Evolutionary conservation across 2,888 invertebrate species (phyloP), one percentile per base, ranked within the genome.

Genomic region (Diaprepes abbreviatus): DNA sequence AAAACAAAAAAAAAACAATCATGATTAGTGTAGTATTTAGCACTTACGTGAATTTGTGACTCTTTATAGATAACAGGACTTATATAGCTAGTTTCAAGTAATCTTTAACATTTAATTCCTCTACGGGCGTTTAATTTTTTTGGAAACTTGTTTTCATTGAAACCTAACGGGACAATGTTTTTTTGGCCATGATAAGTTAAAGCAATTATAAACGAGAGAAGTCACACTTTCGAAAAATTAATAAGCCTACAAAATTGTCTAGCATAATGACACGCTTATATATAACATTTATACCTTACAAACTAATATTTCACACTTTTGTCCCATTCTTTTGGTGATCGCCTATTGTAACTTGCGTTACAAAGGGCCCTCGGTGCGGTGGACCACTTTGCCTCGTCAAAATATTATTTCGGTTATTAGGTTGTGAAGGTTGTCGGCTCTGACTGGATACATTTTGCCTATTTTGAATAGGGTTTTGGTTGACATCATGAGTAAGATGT

Each of bases 271-370:
- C 10, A 54, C 31, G 31, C n/a, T 19, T n/a, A 50, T 19, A 19
- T 50, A 16, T n/a, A 45, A 6, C 14, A n/a, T n/a, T n/a, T 10
- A 40, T 35, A 28, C 28, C 31, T 21, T 19, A 31, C 7, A 3
- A 60, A n/a, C 63, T 63, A 63, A 63, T 57, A 64, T 55, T 64
- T 71, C 63, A 84, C 65, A 84, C 84, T 79, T 83, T 83, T 50
- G 84, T 84, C 72, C 84, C 84, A 67, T 82, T 82, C 66, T 83
- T 81, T 74, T 80, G 77, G 67, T 86, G 85, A 70, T 88, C 88
- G 3, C 88, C 86, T 72, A 89, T 89, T 48, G 88, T 89, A 38
- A 89, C 89, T 75, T 89, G 89, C 0, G 89, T 89, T 1, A 89
- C 85, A 74, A 89, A 89, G 0, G 89, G 89, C 0, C 89, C 89